Evolutionary conservation across 2,113 vertebrate genomes (phyloP), one percentile per base, ranked within the genome.

Genomic region (Heptranchias perlo): DNA sequence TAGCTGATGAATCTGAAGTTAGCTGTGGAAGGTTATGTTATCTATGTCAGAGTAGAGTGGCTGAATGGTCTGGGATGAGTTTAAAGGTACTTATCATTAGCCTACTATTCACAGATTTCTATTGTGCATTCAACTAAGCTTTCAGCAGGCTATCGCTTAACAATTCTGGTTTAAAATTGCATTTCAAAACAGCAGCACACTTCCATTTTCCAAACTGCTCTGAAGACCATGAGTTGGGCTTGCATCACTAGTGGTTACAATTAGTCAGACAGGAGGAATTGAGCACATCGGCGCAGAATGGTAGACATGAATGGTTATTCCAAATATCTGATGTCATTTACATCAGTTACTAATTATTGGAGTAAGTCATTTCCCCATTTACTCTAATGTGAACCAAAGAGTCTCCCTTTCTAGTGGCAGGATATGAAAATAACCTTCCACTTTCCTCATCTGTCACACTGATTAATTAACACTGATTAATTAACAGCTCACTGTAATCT

Each of bases 401-500:
- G 14, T 44, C 16, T 64, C 91, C 58, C 23, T 39, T 93, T 64
- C 18, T 44, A 39, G 16, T 21, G 16, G 58, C 91, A 25, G n/a
- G 58, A n/a, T 64, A 62, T 93, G 4, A 64, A 64, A 62, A 93
- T 7, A 61, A 18, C 89, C 61, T 23, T 39, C 65, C 97, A 97
- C 97, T 97, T 97, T 97, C 97, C 98, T 98, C 97, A 97, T 98
- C 97, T 97, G 97, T 97, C 97, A 97, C 97, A 97, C 97, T 97
- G 97, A 98, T 98, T 98, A 98, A 98, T 98, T 97, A 98, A 97
- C 97, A 96, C 97, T 97, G 97, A 98, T 98, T 98, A 98, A 98
- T 98, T 97, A 98, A 97, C 97, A 96, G 96, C 96, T 97, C 97
- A 94, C 97, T 97, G 96, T 96, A 96, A 97, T 96, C 96, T 96